phyloP scores from a whole-genome alignment of 2,888 invertebrate genomes.

The Lasioglossum zephyrum region DNA sequence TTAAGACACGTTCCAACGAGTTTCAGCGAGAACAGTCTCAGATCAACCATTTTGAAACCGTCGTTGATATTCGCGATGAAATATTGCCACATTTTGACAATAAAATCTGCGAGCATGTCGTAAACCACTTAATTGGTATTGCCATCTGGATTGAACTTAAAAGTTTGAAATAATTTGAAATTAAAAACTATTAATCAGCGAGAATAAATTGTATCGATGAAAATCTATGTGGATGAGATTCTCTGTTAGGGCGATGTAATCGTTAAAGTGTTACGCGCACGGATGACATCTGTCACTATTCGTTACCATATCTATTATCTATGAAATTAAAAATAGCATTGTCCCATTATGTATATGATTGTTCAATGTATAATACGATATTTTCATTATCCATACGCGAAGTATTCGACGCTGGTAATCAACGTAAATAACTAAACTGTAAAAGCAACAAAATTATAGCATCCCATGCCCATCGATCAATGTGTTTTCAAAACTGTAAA shows the following conservation, averaged over 20 bases:
- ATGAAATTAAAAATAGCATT: not conserved
- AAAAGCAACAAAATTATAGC: not conserved
- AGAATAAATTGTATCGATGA: not conserved
- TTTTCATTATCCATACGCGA: not conserved
- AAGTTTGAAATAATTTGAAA: not conserved
- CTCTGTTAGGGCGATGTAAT: not conserved
- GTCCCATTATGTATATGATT: not conserved
- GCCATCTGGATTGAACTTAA: not conserved
- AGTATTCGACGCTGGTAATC: not conserved
- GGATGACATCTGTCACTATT: not conserved
- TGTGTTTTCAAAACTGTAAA: not conserved
- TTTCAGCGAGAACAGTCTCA: not conserved
- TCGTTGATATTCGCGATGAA: conserved; percentile 1
- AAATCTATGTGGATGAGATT: not conserved
- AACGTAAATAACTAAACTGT: not conserved
- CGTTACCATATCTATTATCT: not conserved
- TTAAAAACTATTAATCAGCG: not conserved
- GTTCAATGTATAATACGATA: not conserved
- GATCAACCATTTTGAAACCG: not conserved
- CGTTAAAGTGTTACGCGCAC: not conserved
- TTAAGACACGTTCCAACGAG: not conserved
- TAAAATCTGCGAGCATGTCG: not conserved
- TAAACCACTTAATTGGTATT: not conserved
- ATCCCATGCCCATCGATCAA: not conserved
- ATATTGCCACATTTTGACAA: not conserved